phyloP scores from a whole-genome alignment of 2,888 invertebrate genomes.

The Lasioglossum pauxillum region DNA sequence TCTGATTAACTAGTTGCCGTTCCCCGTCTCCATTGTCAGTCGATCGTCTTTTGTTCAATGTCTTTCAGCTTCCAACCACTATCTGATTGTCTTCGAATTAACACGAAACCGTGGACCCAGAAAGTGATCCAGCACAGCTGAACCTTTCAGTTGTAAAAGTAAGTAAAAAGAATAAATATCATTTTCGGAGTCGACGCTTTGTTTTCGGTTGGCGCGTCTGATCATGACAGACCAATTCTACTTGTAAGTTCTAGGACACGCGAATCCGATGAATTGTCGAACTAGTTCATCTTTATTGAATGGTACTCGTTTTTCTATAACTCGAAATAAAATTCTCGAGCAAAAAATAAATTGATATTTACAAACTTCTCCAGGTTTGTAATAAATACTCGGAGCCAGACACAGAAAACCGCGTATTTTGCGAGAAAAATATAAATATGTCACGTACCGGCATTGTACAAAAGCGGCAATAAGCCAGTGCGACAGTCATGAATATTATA shows the following conservation, averaged over 20 bases:
- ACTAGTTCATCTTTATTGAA: neutral
- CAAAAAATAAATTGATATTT: neutral
- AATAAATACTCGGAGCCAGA: neutral
- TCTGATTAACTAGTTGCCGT: constrained; percentile 19
- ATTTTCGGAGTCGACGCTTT: neutral
- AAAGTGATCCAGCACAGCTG: neutral
- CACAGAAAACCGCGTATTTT: neutral
- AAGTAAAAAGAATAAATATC: neutral
- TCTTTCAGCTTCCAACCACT: neutral
- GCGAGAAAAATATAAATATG: neutral
- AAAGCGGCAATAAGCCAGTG: constrained; percentile 2
- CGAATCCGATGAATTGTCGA: neutral
- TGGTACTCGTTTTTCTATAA: neutral
- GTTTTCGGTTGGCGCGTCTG: neutral
- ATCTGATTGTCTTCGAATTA: neutral
- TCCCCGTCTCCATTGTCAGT: constrained; percentile 30
- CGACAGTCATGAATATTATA: neutral
- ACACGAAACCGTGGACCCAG: neutral
- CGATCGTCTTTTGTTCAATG: constrained; percentile 15
- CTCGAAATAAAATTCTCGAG: neutral
- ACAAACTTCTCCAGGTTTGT: neutral
- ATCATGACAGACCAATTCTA: neutral
- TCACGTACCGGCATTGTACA: neutral
- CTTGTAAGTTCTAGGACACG: neutral
- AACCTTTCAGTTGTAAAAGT: neutral